A percentile compares a stretch with the other conserved stretches of the same genome.
Evolutionary conservation across 2,888 invertebrate genomes (phyloP).

Genomic region (Tridacna crocea): DNA sequence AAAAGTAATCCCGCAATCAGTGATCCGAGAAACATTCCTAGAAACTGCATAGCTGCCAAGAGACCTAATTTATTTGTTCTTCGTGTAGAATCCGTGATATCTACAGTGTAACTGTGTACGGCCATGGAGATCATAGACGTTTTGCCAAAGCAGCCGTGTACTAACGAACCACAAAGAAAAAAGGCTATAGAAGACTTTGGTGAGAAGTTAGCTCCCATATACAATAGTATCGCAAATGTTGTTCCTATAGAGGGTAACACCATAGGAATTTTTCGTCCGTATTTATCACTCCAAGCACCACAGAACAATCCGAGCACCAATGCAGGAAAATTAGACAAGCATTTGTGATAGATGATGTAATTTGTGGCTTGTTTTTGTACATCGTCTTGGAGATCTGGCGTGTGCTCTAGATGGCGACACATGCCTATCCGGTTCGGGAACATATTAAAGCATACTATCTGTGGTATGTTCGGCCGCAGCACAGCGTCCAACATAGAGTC

Average conservation of each 20-base stretch:
- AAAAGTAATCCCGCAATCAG: conserved; percentile 75
- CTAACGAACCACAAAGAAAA: conserved; percentile 75
- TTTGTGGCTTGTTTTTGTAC: conserved; percentile 77
- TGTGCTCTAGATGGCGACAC: conserved; percentile 61
- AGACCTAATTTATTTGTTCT: conserved; percentile 79
- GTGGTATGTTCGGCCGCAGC: conserved; percentile 80
- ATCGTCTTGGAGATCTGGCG: conserved; percentile 69
- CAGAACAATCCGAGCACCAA: conserved; percentile 82
- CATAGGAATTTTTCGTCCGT: conserved; percentile 82
- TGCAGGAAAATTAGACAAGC: conserved; percentile 83
- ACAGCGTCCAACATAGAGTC: conserved; percentile 83
- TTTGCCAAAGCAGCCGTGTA: conserved; percentile 81
- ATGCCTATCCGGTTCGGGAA: conserved; percentile 63
- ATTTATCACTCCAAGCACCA: conserved; percentile 83
- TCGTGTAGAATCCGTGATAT: conserved; percentile 73
- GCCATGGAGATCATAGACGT: conserved; percentile 82
- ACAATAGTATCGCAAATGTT: conserved; percentile 77
- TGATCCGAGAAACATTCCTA: conserved; percentile 82
- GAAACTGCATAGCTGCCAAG: conserved; percentile 81
- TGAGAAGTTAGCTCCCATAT: conserved; percentile 72
- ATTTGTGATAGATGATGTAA: conserved; percentile 80
- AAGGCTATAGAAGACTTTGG: conserved; percentile 62
- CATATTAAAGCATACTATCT: conserved; percentile 75
- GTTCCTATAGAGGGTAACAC: conserved; percentile 82
- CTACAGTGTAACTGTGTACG: conserved; percentile 80